phyloP scores from a whole-genome alignment of 2,797 vertebrate species.

The Falco naumanni region DNA sequence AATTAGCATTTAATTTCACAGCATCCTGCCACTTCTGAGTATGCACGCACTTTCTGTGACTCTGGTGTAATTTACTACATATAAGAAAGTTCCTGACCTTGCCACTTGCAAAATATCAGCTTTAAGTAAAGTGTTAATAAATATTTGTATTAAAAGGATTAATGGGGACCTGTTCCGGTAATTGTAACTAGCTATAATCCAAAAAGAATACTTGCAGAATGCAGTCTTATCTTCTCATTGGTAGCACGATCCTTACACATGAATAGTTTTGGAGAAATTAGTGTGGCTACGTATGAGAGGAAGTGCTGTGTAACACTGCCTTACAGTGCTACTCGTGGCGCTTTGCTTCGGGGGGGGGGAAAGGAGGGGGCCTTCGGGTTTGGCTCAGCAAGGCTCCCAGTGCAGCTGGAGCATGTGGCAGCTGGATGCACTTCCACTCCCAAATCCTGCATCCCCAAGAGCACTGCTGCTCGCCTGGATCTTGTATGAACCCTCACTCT shows the following conservation, averaged over 20 bases:
- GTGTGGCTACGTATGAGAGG: background rate
- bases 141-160: background rate
- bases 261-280: background rate
- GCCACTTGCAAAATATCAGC: background rate
- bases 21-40: background rate
- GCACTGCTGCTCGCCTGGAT: background rate
- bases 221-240: background rate
- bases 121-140: background rate
- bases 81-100: background rate
- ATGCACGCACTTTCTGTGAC: background rate
- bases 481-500: background rate
- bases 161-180: background rate
- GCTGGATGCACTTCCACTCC: background rate
- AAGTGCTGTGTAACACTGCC: fast-evolving
- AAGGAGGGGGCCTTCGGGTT: background rate
- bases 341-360: background rate
- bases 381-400: background rate
- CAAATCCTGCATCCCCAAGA: background rate
- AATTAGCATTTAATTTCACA: background rate
- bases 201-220: background rate
- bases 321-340: background rate
- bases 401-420: background rate
- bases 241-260: background rate
- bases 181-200: background rate
- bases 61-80: background rate